Evolutionary conservation across 2,113 vertebrate species (phyloP), one percentile per base, ranked within the genome.

Genomic region (Sinocyclocheilus anophthalmus): DNA sequence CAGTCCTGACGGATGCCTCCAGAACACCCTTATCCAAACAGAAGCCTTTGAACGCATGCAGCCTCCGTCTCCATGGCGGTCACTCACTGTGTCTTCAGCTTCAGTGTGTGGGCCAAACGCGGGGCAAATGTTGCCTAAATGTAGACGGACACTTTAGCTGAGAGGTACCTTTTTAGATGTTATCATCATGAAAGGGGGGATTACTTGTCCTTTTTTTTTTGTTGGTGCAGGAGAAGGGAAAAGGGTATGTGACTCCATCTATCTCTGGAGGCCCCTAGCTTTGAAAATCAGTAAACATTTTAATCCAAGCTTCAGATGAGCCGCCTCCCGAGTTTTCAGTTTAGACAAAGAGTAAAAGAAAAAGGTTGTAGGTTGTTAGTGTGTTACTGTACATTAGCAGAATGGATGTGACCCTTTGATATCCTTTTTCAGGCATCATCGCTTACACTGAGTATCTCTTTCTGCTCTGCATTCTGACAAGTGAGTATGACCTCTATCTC

Each of bases 391-490:
- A 88, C 88, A 89, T 88, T 93, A 91, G 92, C 88, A 84, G 83
- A 86, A 86, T 78, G 30, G 76, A 87, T 76, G 81, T 83, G 77
- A 87, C 89, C 76, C 39, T 90, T 82, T 91, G 79, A 87, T 94
- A 88, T 86, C 90, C 77, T 75, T 93, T 94, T 87, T 63, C 87
- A 99, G 98, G 98, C 93, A 96, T 99, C 93, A 98, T 99, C 93
- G 97, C 97, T 85, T 99, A 99, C 91, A 99, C 98, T 26, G 98
- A 99, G 89, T 99, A 99, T 95, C 96, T 99, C 92, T 99, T 99
- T 91, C 96, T 99, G 84, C 95, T 99, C 91, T 99, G 97, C 94
- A 99, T 99, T 94, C 95, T 99, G 94, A 99, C 98, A 95, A 99
- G 98, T 99, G 94, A 98, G 98, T 96, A 89, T 87, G 57, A 59